These are phyloP conservation scores for Tetrao urogallus DNA, from an alignment of 2,113 vertebrate species.

Conservation along the genomic window DNA sequence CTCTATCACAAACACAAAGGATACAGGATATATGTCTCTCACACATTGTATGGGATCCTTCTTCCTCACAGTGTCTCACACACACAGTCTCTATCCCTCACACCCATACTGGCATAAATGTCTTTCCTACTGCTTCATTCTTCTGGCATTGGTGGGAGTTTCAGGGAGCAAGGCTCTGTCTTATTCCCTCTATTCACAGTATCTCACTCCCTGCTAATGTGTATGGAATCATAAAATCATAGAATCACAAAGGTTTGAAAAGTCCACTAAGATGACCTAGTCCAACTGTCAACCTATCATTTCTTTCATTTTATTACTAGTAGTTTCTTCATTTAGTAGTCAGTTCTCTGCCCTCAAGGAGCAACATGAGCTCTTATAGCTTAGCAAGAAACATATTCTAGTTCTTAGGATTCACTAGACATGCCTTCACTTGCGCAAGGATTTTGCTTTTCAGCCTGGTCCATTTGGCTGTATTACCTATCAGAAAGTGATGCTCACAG, in stretches of 20 bases:
- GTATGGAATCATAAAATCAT: too few relatives aligned
- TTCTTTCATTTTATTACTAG: background rate
- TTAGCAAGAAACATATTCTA: background rate
- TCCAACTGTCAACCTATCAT: background rate
- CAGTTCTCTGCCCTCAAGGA: background rate
- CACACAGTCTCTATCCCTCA: background rate
- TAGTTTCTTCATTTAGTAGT: background rate
- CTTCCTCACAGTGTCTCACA: background rate
- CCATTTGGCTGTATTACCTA: background rate
- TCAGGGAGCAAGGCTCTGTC: background rate
- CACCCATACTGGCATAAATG: background rate
- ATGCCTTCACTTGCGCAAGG: background rate
- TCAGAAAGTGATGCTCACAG: background rate
- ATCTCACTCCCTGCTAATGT: background rate
- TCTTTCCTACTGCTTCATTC: background rate
- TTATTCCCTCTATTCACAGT: background rate
- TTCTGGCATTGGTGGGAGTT: background rate
- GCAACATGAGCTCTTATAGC: background rate
- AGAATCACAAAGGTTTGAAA: too few relatives aligned
- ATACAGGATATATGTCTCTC: background rate
- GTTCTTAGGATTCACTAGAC: background rate
- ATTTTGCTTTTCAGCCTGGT: background rate
- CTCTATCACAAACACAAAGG: background rate
- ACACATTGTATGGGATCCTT: background rate
- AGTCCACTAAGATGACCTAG: too few relatives aligned